These are phyloP conservation scores for Azemiops feae DNA, from an alignment of 2,113 vertebrate genomes.

Conservation along the genomic window DNA sequence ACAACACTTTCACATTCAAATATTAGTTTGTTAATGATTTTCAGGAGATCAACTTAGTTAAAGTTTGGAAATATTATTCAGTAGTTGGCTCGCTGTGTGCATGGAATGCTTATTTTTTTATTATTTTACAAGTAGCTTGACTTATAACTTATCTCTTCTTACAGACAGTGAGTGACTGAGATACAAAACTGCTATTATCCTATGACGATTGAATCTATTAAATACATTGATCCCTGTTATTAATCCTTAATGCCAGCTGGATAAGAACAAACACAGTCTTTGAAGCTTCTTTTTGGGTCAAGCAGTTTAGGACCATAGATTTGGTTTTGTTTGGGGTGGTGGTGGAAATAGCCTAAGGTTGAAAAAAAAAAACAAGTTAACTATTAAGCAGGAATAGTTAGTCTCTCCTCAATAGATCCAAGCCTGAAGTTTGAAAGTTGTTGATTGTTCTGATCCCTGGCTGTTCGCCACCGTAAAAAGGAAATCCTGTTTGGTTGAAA, in stretches of 20 bases:
- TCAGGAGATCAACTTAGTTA: slow-evolving; percentile 40
- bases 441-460: slow-evolving; percentile 38
- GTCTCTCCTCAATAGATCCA: not conserved
- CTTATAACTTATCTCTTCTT: not conserved
- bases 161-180: not conserved
- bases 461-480: not conserved
- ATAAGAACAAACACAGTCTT: not conserved
- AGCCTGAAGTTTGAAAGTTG: not conserved
- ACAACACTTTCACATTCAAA: not conserved
- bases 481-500: not conserved
- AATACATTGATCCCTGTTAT: not conserved
- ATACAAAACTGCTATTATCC: not conserved
- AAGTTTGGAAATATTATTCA: not conserved
- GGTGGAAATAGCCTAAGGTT: not conserved
- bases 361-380: not conserved
- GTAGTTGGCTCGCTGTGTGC: not conserved
- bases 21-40: not conserved
- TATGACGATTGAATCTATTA: not conserved
- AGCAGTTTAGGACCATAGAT: slow-evolving; percentile 21
- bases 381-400: not conserved
- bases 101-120: not conserved
- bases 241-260: not conserved
- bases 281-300: not conserved
- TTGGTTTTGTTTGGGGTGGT: slow-evolving; percentile 1
- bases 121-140: not conserved